phyloP scores from a whole-genome alignment of 2,113 vertebrate species.

The Andinoacara biseriatus region DNA sequence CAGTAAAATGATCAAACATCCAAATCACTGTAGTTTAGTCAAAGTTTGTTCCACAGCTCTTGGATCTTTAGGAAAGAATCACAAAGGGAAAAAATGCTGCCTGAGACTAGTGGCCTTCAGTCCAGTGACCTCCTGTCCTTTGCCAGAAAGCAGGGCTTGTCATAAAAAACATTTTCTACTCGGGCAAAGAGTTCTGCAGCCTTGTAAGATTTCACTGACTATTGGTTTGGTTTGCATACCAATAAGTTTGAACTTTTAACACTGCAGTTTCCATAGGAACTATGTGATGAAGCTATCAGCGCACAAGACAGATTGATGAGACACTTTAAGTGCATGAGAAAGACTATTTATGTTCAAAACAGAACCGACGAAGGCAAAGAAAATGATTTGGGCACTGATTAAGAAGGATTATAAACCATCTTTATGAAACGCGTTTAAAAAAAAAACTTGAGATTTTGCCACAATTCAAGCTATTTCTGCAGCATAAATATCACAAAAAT shows the following conservation, averaged over 20 bases:
- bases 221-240: conserved; percentile 53
- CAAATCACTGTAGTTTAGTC: conserved; percentile 44
- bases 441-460: conserved; percentile 34
- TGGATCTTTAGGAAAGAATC: conserved; percentile 24
- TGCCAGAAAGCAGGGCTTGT: conserved; percentile 27
- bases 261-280: conserved; percentile 79
- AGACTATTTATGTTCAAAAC: conserved; percentile 51
- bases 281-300: conserved; percentile 49
- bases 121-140: conserved; percentile 17
- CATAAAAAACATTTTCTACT: conserved; percentile 21
- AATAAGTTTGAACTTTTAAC: conserved; percentile 65
- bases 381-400: conserved; percentile 35
- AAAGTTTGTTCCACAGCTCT: conserved; percentile 33
- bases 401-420: conserved; percentile 33
- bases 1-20: conserved; percentile 56
- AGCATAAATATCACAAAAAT: conserved; percentile 44
- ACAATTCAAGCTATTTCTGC: conserved; percentile 22
- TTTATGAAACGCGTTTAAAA: conserved; percentile 46
- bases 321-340: conserved; percentile 27
- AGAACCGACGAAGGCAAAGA: conserved; percentile 12
- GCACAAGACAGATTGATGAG: conserved; percentile 50
- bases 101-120: not conserved
- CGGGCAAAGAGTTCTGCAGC: conserved; percentile 29
- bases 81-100: conserved; percentile 18
- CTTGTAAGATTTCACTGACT: conserved; percentile 25